A percentile compares a stretch with the other conserved stretches of the same genome.
Conservation (phyloP, 2,888 invertebrate genomes). For the Carcina quercana region DNA sequence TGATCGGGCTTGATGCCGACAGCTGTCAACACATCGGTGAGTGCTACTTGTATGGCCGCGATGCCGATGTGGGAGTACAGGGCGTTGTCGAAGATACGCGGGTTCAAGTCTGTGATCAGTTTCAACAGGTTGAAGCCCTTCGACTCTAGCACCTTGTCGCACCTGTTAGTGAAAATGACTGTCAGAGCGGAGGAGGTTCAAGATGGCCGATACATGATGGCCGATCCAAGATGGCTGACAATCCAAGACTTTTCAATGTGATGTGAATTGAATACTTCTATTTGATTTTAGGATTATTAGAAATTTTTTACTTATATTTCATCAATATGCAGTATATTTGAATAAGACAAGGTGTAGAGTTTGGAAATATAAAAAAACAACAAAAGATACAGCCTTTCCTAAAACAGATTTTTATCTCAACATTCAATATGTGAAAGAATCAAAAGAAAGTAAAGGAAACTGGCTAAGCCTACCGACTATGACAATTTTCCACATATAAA, state of each 20-base stretch:
- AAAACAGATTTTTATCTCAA: too few species aligned
- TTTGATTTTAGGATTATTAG: not conserved
- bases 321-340: not conserved
- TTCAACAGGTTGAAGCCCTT: not conserved
- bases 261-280: not conserved
- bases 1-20: slow-evolving; percentile 22
- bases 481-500: too few species aligned
- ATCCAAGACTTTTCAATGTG: not conserved
- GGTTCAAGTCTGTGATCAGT: not conserved
- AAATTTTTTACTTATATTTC: not conserved
- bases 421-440: too few species aligned
- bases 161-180: slow-evolving; percentile 1
- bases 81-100: not conserved
- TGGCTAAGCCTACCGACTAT: too few species aligned
- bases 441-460: too few species aligned
- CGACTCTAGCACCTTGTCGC: not conserved
- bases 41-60: slow-evolving; percentile 16
- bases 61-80: slow-evolving; percentile 8
- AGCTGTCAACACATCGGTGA: slow-evolving; percentile 16
- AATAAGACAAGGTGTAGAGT: too few species aligned
- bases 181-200: not conserved
- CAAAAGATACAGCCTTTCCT: too few species aligned
- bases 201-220: not conserved
- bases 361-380: too few species aligned
- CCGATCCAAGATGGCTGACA: not conserved